These are phyloP conservation scores for Channa striata DNA, from an alignment of 2,797 vertebrate genomes.

Conservation along the genomic window DNA sequence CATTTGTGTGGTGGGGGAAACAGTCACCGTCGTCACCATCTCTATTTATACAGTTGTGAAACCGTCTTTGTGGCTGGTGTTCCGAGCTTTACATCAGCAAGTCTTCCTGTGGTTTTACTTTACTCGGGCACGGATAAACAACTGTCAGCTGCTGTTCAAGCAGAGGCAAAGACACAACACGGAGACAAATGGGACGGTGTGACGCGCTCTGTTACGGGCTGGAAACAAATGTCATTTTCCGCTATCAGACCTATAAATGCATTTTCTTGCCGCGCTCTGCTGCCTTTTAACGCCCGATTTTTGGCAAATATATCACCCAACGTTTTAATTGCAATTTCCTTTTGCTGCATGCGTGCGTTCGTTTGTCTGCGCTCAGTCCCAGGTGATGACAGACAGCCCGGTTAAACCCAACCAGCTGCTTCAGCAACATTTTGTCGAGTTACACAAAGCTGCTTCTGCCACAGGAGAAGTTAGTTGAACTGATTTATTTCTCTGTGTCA, in stretches of 20 bases:
- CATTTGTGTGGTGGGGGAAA: neutral
- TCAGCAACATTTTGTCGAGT: conserved; percentile 32
- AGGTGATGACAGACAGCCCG: conserved; percentile 11
- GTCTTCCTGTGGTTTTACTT: conserved; percentile 3
- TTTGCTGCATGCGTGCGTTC: neutral
- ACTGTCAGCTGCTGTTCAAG: conserved; percentile 38
- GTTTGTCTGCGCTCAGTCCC: neutral
- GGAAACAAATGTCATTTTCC: conserved; percentile 20
- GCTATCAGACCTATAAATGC: neutral
- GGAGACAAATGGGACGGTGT: conserved; percentile 10
- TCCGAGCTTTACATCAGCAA: conserved; percentile 7
- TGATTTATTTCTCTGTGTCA: conserved; percentile 45
- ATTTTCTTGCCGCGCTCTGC: neutral
- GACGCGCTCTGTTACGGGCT: conserved; percentile 7
- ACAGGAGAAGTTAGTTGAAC: conserved; percentile 5
- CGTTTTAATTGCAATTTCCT: neutral
- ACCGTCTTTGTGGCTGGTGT: conserved; percentile 5
- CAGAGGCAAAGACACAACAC: neutral
- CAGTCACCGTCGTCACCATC: neutral
- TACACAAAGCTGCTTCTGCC: conserved; percentile 31
- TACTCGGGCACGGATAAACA: conserved; percentile 31
- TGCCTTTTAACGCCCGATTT: neutral
- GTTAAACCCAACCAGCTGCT: conserved; percentile 35
- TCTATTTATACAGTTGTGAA: neutral
- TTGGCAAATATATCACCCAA: neutral